Evolutionary conservation across 2,888 invertebrate genomes (phyloP), one percentile per base, ranked within the genome.

Genomic region (Lycia hirtaria): DNA sequence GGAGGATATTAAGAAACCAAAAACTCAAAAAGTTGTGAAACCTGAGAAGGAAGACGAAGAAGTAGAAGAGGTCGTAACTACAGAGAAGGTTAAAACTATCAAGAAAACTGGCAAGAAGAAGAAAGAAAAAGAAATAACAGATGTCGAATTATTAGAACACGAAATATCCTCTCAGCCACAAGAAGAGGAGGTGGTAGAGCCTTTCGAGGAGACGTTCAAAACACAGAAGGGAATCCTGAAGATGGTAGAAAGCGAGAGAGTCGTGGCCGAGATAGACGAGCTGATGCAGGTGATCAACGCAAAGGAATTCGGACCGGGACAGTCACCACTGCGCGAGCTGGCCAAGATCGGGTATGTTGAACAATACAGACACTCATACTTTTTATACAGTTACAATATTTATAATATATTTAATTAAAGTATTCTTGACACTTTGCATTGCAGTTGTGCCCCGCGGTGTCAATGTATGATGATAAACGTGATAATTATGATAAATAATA

Each of bases 241-340:
- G 67, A 87, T 85, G 71, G 92, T 93, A 60, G 93, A 94, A 70
- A 86, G 93, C 19, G 93, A 93, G 30, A 83, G 83, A 38, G 93
- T 94, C 76, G 95, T 95, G 10, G 94, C 94, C 54, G 96, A 97
- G 87, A 95, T 97, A 12, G 94, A 96, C 62, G 94, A 96, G 78
- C 89, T 96, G 22, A 90, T 97, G 65, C 94, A 96, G 69, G 93
- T 95, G 9, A 93, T 97, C 15, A 94, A 95, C 68, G 96, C 95
- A 1, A 95, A 95, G 74, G 96, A 96, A 69, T 97, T 97, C 77
- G 96, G 96, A 0, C 94, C 96, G 4, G 97, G 96, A 7, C 95
- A 96, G 86, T 93, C 93, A 19, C 96, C 97, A 0, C 85, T 97
- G 43, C 89, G 96, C 48, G 97, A 97, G 89, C 87, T 97, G 55